Evolutionary conservation across 2,113 vertebrate genomes (phyloP), one percentile per base, ranked within the genome.

Genomic region (Ceuthmochares aereus): DNA sequence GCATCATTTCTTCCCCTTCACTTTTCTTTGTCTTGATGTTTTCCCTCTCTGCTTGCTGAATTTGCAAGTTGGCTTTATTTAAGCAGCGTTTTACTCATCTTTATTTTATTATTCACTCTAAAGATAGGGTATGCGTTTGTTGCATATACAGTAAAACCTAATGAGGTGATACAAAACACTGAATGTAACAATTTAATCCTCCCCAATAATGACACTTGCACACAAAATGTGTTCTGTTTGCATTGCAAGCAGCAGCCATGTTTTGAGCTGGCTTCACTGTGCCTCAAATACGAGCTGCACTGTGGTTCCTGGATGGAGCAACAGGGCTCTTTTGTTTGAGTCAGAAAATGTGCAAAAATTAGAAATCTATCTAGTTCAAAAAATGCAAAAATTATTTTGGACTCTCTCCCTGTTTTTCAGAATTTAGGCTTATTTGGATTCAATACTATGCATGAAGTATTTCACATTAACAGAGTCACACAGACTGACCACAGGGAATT

Each of bases 221-320:
- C 21, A 40, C 17, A 25, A 30, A 43, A 4, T 0, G 11, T 45
- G 30, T 34, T 58, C 15, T 22, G 2, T 60, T 63, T 52, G 54
- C 12, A 1, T 77, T 69, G 68, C 0, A 4, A 83, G 27, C 34
- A 8, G 1, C 36, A 58, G 51, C 36, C 2, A 0, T 32, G n/a
- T 30, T 72, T 56, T 22, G 26, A 79, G 74, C 27, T 14, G 58
- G 29, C 14, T 78, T 86, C 52, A 34, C 43, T 64, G 47, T 40
- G 26, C 54, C 55, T 72, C 49, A 60, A 58, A 21, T 34, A 32
- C 8, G 34, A 19, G 12, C 29, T 47, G 56, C 16, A 2, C n/a
- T 63, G 9, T 51, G n/a, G 15, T 34, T 93, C 49, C 54, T 75
- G 49, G 27, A 22, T 82, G 63, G 40, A 79, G 21, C 49, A 45